Evolutionary conservation across 92 coral and sea anemone genomes (phyloP), one percentile per base, ranked within the genome.

Genomic region (Nematostella vectensis): DNA sequence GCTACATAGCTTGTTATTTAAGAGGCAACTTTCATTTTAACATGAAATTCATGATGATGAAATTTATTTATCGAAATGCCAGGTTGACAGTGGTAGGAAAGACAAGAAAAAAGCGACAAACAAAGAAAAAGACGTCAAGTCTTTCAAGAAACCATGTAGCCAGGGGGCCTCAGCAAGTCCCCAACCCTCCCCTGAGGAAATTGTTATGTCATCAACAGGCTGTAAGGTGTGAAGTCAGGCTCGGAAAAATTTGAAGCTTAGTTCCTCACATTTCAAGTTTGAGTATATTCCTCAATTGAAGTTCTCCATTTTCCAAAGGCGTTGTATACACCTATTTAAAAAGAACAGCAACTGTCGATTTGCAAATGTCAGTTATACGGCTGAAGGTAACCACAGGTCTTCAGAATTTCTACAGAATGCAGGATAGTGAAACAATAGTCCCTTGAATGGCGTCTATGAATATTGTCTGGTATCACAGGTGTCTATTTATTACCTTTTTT

Each of bases 151-250:
- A 12, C 62, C 22, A 12, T 39, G 25, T 27, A 60, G 52, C 19
- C 16, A 13, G 0, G 29, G 30, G 23, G 40, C 36, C 48, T 8
- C 45, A 38, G 40, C 38, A 24, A 13, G 27, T 48, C 29, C 22
- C 16, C 38, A 19, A 22, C 27, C 29, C 24, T 27, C 48, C 25
- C 70, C 67, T 54, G 84, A 82, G n/a, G 65, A 82, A 27, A 28
- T 71, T 23, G 85, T 78, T 17, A 60, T 73, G 80, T 61, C 78
- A 43, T 75, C 84, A 16, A 83, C 91, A 10, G 81, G 78, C 20
- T 85, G 91, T 65, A 50, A 78, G 82, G 87, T 78, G 23, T 31
- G 18, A 3, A 24, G n/a, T 12, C 2, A 15, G 25, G 53, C 18
- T 10, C 25, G 8, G 18, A n/a, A n/a, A n/a, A n/a, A n/a, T n/a